Evolutionary conservation across 2,888 invertebrate species (phyloP).

Genomic region (Agrochola lychnidis): DNA sequence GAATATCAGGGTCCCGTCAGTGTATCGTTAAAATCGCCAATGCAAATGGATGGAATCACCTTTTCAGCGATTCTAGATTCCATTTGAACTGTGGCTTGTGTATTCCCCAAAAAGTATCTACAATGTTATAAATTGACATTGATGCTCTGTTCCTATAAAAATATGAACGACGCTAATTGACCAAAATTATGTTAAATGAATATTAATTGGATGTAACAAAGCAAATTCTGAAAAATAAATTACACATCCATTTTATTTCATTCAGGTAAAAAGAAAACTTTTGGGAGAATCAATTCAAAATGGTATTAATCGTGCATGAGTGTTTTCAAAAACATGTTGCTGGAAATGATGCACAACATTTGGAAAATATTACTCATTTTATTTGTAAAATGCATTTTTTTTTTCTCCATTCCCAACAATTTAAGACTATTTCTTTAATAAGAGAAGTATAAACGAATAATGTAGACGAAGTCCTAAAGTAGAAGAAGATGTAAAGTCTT

Average conservation of each 20-base stretch:
- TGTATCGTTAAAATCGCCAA: neutral
- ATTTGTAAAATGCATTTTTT: neutral
- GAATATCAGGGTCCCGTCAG: neutral
- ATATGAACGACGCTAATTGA: slow-evolving; percentile 7
- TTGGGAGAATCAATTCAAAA: slow-evolving; percentile 6
- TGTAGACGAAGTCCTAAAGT: neutral
- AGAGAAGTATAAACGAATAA: neutral
- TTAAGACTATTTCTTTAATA: neutral
- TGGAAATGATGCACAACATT: neutral
- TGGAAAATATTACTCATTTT: neutral
- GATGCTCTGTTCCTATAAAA: neutral
- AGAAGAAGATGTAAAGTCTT: neutral
- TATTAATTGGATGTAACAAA: slow-evolving; percentile 33
- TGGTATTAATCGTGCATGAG: neutral
- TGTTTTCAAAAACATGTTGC: neutral
- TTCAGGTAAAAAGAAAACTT: slow-evolving; percentile 5
- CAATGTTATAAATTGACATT: neutral
- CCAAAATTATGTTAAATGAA: slow-evolving; percentile 22
- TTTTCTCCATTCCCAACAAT: neutral
- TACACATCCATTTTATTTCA: slow-evolving; percentile 14
- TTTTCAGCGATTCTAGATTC: neutral
- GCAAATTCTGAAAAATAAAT: slow-evolving; percentile 24
- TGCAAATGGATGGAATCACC: neutral
- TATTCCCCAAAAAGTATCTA: neutral
- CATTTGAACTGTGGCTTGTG: neutral